Conservation (phyloP, 1,140 invertebrate genomes). For the Heterodera carotae region DNA sequence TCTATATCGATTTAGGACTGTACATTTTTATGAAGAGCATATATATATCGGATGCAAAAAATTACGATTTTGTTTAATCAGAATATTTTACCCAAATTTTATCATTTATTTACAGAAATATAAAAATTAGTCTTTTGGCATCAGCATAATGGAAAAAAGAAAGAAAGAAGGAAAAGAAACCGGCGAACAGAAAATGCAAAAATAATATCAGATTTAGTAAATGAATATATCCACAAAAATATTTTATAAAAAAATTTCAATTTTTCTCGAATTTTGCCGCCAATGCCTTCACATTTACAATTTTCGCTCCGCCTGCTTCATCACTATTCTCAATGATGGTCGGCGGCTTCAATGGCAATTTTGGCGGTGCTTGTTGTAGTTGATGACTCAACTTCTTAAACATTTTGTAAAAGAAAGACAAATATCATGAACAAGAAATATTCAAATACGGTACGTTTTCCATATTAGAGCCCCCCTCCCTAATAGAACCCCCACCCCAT, state of each 20-base stretch:
- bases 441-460: no score
- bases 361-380: background rate
- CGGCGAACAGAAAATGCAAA: background rate
- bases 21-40: no score
- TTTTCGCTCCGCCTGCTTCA: background rate
- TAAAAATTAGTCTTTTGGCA: background rate
- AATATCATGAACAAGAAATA: no score
- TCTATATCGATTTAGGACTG: no score
- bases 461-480: no score
- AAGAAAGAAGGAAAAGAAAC: background rate
- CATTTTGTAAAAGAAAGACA: no score
- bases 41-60: no score
- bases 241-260: background rate
- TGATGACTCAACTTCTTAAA: background rate
- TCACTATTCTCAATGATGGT: background rate
- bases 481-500: no score
- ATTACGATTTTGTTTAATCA: no score
- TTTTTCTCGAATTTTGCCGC: constrained; percentile 32
- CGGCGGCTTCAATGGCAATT: constrained; percentile 1
- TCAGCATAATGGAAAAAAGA: no score
- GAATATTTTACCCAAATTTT: no score
- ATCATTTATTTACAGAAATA: background rate
- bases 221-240: background rate
- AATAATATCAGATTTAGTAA: background rate
- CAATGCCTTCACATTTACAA: constrained; percentile 10